Conservation (phyloP, 2,797 vertebrate species). For the Lemur catta region DNA sequence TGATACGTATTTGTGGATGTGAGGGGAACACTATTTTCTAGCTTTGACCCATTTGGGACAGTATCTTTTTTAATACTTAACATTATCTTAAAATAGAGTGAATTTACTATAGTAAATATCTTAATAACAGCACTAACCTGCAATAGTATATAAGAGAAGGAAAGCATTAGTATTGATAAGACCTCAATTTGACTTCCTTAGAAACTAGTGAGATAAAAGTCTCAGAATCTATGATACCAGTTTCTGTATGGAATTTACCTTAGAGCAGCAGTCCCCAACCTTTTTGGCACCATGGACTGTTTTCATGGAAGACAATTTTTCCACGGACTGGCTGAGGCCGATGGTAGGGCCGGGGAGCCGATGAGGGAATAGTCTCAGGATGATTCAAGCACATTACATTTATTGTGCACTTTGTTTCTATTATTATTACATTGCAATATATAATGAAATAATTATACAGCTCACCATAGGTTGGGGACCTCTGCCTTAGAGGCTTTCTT, state of each 20-base stretch:
- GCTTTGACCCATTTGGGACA: background rate
- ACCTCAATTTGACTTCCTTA: background rate
- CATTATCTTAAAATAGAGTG: background rate
- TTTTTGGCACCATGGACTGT: no score
- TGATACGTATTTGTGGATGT: background rate
- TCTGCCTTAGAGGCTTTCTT: background rate
- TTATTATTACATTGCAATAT: no score
- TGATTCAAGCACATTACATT: no score
- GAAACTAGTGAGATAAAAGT: background rate
- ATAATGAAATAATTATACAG: no score
- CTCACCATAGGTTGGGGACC: no score
- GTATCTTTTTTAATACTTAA: background rate
- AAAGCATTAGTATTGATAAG: background rate
- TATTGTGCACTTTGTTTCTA: no score
- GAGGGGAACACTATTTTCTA: background rate
- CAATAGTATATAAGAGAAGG: background rate
- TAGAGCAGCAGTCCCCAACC: no score
- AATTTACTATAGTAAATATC: background rate
- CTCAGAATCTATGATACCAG: background rate
- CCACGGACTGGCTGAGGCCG: no score
- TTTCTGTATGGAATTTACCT: background rate
- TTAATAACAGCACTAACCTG: background rate
- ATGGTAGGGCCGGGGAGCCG: no score
- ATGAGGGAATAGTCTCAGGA: no score
- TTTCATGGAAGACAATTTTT: no score